Conservation (phyloP, 2,797 vertebrate genomes). For the Sebastiscus albofasciatus region DNA sequence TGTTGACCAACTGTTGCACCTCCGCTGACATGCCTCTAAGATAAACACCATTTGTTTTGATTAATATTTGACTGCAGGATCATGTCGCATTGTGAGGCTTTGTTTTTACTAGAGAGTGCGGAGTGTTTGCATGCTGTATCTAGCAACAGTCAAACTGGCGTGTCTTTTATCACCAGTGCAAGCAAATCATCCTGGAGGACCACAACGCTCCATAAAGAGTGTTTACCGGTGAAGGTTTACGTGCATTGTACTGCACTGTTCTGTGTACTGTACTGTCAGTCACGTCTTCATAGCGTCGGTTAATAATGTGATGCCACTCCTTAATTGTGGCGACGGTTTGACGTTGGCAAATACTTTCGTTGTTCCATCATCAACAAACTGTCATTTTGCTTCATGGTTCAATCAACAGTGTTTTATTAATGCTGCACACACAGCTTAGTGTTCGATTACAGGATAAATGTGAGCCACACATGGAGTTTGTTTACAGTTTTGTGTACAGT, state of each 20-base stretch:
- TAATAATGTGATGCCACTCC: too few species aligned
- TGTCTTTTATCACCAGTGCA: neutral
- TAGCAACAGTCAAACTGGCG: neutral
- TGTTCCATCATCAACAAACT: neutral
- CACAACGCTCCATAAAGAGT: neutral
- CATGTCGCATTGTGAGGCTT: neutral
- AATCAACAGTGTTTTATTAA: neutral
- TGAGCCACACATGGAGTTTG: too few species aligned
- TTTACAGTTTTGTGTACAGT: neutral
- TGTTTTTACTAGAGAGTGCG: neutral
- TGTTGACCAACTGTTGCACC: neutral
- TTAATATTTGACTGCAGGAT: neutral
- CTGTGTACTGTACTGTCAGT: neutral
- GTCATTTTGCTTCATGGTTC: neutral
- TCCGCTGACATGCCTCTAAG: neutral
- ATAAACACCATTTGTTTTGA: slow-evolving; percentile 29
- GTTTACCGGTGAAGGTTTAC: neutral
- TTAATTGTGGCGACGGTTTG: neutral
- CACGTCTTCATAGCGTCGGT: neutral
- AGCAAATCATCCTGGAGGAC: neutral
- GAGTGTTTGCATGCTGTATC: slow-evolving; percentile 8
- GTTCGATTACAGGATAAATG: neutral
- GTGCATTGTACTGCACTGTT: neutral
- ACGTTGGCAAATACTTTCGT: neutral
- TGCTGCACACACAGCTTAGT: neutral